These are phyloP conservation scores for Dryobota labecula DNA, from an alignment of 2,888 invertebrate genomes.

Conservation along the genomic window DNA sequence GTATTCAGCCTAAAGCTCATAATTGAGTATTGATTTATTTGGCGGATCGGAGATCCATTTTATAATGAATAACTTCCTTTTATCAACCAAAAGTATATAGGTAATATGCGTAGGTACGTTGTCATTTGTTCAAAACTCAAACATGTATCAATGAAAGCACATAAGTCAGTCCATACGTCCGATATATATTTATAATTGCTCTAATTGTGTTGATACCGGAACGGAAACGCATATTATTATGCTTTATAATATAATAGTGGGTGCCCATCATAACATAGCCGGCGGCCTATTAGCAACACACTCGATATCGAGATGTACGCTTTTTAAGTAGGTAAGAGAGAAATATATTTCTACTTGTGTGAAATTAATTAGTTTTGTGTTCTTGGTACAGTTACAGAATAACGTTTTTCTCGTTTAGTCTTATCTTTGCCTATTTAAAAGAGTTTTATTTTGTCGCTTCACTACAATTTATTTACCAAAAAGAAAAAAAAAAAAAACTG, in stretches of 20 bases:
- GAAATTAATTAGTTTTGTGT: background rate
- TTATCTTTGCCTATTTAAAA: background rate
- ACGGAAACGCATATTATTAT: conserved; percentile 63
- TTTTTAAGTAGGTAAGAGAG: background rate
- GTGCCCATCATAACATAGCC: conserved; percentile 35
- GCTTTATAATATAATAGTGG: conserved; percentile 49
- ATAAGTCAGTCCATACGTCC: conserved; percentile 31
- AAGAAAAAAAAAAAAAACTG: too few species aligned
- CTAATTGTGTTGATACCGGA: conserved; percentile 57
- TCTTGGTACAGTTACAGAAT: background rate
- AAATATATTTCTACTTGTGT: background rate
- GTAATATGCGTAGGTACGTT: background rate
- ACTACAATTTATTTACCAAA: background rate
- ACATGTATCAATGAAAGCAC: conserved; percentile 29
- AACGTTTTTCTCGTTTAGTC: background rate
- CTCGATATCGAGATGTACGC: conserved; percentile 35
- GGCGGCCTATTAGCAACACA: conserved; percentile 33
- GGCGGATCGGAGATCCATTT: background rate
- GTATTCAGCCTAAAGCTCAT: background rate
- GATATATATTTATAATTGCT: conserved; percentile 53
- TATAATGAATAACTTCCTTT: background rate
- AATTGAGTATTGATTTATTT: background rate
- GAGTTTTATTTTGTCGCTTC: too few species aligned
- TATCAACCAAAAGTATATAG: conserved; percentile 6
- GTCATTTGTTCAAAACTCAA: conserved; percentile 1